Conservation (phyloP, 2,797 vertebrate species). For the Mus minutoides region DNA sequence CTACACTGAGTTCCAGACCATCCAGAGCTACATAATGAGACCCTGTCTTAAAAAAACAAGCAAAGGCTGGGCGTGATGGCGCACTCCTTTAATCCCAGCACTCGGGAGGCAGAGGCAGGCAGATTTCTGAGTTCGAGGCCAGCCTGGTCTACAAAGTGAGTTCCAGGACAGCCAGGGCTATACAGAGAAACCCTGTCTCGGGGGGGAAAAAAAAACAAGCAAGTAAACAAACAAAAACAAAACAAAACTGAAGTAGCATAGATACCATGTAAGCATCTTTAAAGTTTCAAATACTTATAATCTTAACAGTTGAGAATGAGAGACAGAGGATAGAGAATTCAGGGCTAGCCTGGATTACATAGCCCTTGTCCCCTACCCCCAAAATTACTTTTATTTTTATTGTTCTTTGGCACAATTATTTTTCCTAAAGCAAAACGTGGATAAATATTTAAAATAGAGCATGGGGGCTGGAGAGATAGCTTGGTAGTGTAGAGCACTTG, state of each 20-base stretch:
- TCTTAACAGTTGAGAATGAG: not conserved
- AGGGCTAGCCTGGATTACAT: not conserved
- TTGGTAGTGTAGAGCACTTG: not conserved
- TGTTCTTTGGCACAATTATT: conserved; percentile 45
- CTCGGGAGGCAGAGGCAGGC: too few relatives aligned
- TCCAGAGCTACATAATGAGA: not conserved
- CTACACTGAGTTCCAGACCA: not conserved
- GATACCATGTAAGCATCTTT: not conserved
- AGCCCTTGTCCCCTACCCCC: not conserved
- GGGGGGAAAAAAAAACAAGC: not conserved
- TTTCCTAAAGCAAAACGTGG: conserved; percentile 49
- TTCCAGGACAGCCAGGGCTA: too few relatives aligned
- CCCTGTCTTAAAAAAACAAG: not conserved
- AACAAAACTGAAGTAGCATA: not conserved
- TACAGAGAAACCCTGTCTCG: too few relatives aligned
- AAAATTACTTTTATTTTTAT: conserved; percentile 31
- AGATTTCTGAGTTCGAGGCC: too few relatives aligned
- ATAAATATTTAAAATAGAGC: conserved; percentile 54
- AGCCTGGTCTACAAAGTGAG: too few relatives aligned
- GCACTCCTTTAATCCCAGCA: too few relatives aligned
- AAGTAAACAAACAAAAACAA: not conserved
- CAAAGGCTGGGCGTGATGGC: too few relatives aligned
- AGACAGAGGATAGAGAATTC: not conserved
- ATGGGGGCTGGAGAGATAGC: not conserved
- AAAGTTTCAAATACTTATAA: not conserved